A percentile compares a stretch with the other conserved stretches of the same genome.
Conservation (phyloP, 2,888 invertebrate genomes). For the Clunio marinus region DNA sequence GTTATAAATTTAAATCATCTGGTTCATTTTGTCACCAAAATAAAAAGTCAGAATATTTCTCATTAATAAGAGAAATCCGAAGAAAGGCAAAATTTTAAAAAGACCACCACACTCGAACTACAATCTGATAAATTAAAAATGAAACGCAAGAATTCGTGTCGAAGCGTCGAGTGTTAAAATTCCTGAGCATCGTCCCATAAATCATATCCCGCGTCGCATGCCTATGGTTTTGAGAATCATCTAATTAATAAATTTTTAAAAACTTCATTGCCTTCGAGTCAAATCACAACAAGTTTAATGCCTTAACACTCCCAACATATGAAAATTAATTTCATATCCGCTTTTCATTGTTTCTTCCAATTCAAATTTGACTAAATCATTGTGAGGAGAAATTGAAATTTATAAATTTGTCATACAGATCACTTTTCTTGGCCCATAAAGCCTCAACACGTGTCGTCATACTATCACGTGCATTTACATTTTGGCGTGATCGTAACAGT, state of each 20-base stretch:
- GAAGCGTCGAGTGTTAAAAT: slow-evolving; percentile 21
- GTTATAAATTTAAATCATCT: slow-evolving; percentile 1
- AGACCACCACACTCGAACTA: too few species aligned
- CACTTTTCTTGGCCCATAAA: slow-evolving; percentile 38
- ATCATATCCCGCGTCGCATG: not conserved
- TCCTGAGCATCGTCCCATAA: slow-evolving; percentile 27
- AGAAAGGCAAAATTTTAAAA: too few species aligned
- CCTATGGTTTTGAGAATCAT: not conserved
- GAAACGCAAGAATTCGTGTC: too few species aligned
- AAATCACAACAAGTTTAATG: not conserved
- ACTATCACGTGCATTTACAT: not conserved
- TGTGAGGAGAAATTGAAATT: not conserved
- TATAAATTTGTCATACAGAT: slow-evolving; percentile 28
- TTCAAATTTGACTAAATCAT: not conserved
- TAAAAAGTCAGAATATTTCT: too few species aligned
- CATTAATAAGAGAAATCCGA: too few species aligned
- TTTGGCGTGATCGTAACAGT: not conserved
- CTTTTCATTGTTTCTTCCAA: not conserved
- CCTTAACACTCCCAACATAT: not conserved
- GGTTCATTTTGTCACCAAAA: too few species aligned
- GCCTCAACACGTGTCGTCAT: slow-evolving; percentile 29
- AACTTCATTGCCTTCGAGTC: not conserved
- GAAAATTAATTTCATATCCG: not conserved
- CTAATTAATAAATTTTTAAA: slow-evolving; percentile 28
- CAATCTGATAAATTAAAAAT: too few species aligned